Percentiles rank a stretch among this genome's conserved stretches.
Evolutionary conservation across 2,888 invertebrate genomes (phyloP).

Genomic region (Actias luna): DNA sequence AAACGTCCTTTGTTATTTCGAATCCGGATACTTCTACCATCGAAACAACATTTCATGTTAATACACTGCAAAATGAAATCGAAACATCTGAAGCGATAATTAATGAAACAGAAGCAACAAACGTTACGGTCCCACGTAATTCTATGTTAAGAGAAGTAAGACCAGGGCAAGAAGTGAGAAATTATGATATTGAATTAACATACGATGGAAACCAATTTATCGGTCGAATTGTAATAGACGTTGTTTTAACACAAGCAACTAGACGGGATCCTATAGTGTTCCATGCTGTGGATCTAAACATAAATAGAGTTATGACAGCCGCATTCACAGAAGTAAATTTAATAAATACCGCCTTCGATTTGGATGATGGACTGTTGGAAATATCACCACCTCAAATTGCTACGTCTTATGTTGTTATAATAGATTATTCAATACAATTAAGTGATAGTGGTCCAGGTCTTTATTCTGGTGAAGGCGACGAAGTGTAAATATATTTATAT

Average conservation of each 20-base stretch:
- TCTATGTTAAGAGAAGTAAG: conserved; percentile 36
- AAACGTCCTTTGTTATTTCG: conserved; percentile 27
- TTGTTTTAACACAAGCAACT: conserved; percentile 34
- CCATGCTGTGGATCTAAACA: conserved; percentile 38
- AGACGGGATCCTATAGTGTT: conserved; percentile 44
- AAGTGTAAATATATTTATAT: conserved; percentile 32
- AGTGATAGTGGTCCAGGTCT: conserved; percentile 42
- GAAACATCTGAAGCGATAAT: conserved; percentile 12
- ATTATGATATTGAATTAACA: conserved; percentile 48
- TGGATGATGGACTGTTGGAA: conserved; percentile 38
- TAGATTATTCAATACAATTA: conserved; percentile 50
- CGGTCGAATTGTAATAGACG: conserved; percentile 47
- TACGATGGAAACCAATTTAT: conserved; percentile 39
- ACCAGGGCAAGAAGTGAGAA: conserved; percentile 44
- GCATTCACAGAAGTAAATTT: conserved; percentile 40
- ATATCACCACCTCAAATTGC: conserved; percentile 35
- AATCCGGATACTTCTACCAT: background rate
- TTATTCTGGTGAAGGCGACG: conserved; percentile 36
- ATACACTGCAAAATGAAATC: background rate
- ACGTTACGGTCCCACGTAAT: conserved; percentile 29
- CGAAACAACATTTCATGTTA: background rate
- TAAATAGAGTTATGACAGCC: conserved; percentile 44
- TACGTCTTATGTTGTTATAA: conserved; percentile 41
- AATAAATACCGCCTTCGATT: conserved; percentile 25
- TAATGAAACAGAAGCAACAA: conserved; percentile 23